These are phyloP conservation scores for Apis cerana DNA, from an alignment of 1,140 invertebrate species.

Conservation along the genomic window DNA sequence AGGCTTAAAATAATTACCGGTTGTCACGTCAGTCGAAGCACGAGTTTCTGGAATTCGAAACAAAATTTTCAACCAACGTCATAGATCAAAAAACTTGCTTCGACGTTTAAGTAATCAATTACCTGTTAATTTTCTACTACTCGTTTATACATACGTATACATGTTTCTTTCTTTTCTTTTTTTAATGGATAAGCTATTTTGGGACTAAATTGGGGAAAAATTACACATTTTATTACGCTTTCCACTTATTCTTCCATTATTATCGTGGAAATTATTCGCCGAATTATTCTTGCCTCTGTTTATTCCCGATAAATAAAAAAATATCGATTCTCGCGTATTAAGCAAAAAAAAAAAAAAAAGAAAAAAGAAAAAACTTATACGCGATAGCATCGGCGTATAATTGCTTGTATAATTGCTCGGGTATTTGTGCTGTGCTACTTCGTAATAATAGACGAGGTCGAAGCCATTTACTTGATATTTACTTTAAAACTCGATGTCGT, in stretches of 20 bases:
- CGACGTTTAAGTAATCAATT: neutral
- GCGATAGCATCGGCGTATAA: conserved; percentile 27
- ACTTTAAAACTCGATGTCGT: neutral
- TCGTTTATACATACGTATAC: neutral
- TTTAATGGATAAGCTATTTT: neutral
- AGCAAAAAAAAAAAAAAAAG: neutral
- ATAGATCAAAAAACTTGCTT: too few species aligned
- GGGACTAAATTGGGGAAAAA: neutral
- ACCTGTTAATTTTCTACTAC: neutral
- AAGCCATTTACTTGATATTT: conserved; percentile 2
- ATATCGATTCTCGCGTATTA: conserved; percentile 21
- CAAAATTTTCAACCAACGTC: neutral
- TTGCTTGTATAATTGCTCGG: neutral
- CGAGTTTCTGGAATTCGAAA: neutral
- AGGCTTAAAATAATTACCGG: conserved; percentile 12
- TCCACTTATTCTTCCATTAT: too few species aligned
- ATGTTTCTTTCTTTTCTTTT: too few species aligned
- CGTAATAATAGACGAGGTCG: neutral
- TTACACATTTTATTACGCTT: too few species aligned
- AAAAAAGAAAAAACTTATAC: conserved; percentile 17
- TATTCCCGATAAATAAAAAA: neutral
- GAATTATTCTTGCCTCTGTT: neutral
- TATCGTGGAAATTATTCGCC: neutral
- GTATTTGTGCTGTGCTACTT: neutral
- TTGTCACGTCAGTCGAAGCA: conserved; percentile 3